Percentiles rank a stretch among this genome's conserved stretches.
Evolutionary conservation across 2,113 vertebrate genomes (phyloP).

Genomic region (Myotis davidii): DNA sequence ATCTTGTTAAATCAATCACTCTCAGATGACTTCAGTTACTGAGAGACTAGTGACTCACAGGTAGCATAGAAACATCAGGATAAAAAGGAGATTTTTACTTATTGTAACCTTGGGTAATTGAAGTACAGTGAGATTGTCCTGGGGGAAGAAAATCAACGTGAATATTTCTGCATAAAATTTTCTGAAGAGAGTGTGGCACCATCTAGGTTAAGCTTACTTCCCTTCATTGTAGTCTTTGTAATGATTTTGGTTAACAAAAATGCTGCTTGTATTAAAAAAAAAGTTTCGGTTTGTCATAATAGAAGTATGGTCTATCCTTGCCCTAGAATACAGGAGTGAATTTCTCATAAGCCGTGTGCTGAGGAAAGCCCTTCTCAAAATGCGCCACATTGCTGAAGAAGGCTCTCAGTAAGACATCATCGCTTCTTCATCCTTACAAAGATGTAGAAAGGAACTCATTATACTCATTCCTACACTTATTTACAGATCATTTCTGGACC

Average conservation of each 20-base stretch:
- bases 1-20: background rate
- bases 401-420: background rate
- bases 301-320: background rate
- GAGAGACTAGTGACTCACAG: background rate
- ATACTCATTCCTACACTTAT: background rate
- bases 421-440: background rate
- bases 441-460: background rate
- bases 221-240: background rate
- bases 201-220: background rate
- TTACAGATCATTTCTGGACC: constrained; percentile 53
- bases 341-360: background rate
- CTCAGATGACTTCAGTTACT: background rate
- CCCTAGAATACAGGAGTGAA: background rate
- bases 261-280: background rate
- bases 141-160: background rate
- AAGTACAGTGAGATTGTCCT: background rate
- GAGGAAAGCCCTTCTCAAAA: background rate
- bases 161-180: background rate
- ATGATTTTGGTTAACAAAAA: background rate
- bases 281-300: background rate
- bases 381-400: background rate
- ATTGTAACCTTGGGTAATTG: background rate
- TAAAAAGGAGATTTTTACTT: background rate
- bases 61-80: background rate
- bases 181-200: background rate